phyloP scores from a whole-genome alignment of 2,888 invertebrate genomes.

The Nomada hirtipes region DNA sequence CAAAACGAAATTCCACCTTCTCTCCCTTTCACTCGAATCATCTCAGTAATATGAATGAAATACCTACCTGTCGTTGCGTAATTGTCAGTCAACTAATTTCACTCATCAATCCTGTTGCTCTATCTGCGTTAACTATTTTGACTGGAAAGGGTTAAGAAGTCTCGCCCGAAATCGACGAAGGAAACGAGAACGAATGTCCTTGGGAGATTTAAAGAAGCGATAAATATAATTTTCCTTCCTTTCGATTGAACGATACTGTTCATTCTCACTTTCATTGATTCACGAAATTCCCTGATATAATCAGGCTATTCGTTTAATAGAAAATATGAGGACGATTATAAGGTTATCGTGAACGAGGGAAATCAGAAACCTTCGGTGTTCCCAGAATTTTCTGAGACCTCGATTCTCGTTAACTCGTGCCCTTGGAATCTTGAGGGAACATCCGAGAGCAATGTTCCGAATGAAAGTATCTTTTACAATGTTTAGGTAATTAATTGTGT shows the following conservation, averaged over 20 bases:
- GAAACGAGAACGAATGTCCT: not conserved
- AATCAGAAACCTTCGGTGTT: slow-evolving; percentile 14
- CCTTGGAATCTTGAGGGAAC: slow-evolving; percentile 18
- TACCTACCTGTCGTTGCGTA: not conserved
- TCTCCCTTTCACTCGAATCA: too few relatives aligned
- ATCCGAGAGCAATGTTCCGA: slow-evolving; percentile 65
- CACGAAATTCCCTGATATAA: slow-evolving; percentile 41
- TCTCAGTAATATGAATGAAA: not conserved
- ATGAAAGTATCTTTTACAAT: slow-evolving; percentile 73
- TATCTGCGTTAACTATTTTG: not conserved
- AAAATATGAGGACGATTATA: slow-evolving; percentile 32
- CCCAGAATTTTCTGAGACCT: not conserved
- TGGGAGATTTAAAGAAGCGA: slow-evolving; percentile 29
- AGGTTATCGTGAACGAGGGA: slow-evolving; percentile 30
- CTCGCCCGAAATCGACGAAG: not conserved
- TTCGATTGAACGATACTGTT: not conserved
- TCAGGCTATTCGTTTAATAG: slow-evolving; percentile 46
- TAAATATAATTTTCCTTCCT: slow-evolving; percentile 50
- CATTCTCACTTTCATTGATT: slow-evolving; percentile 20
- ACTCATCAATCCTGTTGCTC: not conserved
- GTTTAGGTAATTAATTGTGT: slow-evolving; percentile 66
- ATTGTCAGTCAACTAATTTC: not conserved
- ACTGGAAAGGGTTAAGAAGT: slow-evolving; percentile 10
- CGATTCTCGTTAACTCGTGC: slow-evolving; percentile 18
- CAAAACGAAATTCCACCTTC: not conserved